Evolutionary conservation across 2,797 vertebrate genomes (phyloP).

Genomic region (Gallinago stenura): DNA sequence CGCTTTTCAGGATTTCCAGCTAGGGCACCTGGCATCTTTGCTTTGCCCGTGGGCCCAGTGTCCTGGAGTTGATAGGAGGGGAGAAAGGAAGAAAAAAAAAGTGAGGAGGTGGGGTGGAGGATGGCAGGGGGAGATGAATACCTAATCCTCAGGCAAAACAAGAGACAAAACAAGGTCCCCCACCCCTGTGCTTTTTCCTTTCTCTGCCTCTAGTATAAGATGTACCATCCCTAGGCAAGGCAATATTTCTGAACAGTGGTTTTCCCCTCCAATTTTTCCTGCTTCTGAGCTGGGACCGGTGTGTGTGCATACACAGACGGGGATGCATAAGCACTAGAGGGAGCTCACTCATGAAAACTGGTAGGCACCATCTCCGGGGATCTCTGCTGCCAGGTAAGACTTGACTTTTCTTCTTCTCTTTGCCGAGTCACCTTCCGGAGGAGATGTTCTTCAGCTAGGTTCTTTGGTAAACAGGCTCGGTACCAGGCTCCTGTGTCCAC

Average conservation of each 20-base stretch:
- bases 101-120: background rate
- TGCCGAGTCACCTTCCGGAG: background rate
- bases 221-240: background rate
- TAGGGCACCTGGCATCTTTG: background rate
- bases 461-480: background rate
- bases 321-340: background rate
- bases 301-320: background rate
- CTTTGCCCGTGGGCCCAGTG: slow-evolving; percentile 41
- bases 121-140: background rate
- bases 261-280: background rate
- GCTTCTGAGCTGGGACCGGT: background rate
- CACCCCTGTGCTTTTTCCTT: slow-evolving; percentile 2
- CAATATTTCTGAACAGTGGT: background rate
- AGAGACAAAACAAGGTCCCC: slow-evolving; percentile 2
- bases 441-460: background rate
- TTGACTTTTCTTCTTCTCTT: slow-evolving; percentile 38
- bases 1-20: slow-evolving; percentile 25
- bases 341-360: background rate
- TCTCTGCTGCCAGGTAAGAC: slow-evolving; percentile 75
- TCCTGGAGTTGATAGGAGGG: slow-evolving; percentile 60
- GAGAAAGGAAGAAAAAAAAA: slow-evolving; percentile 39
- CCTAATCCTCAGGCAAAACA: slow-evolving; percentile 20
- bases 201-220: slow-evolving; percentile 1
- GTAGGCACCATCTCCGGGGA: slow-evolving; percentile 15
- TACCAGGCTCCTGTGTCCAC: background rate